Evolutionary conservation across 2,888 invertebrate genomes (phyloP).

Genomic region (Chromoteleia sp.): DNA sequence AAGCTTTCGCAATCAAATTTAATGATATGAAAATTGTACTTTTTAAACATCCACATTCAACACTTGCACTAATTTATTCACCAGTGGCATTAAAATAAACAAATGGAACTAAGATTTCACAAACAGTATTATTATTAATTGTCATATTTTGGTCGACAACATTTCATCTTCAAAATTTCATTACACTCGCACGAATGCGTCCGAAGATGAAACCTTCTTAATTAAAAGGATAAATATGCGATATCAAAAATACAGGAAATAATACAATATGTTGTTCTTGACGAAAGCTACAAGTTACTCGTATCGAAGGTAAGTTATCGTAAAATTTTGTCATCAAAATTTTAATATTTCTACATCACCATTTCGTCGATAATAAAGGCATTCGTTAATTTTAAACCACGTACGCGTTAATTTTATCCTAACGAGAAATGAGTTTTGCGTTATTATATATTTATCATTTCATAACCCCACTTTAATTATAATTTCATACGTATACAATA

Average conservation of each 20-base stretch:
- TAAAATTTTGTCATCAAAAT: conserved; percentile 24
- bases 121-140: background rate
- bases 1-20: conserved; percentile 3
- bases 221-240: conserved; percentile 6
- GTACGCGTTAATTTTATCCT: too few relatives aligned
- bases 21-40: conserved; percentile 11
- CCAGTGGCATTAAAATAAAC: conserved; percentile 1
- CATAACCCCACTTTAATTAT: too few relatives aligned
- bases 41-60: background rate
- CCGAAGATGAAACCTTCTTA: background rate
- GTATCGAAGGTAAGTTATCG: conserved; percentile 24
- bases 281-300: conserved; percentile 11
- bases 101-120: conserved; percentile 1
- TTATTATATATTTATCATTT: too few relatives aligned
- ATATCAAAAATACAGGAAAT: conserved; percentile 21
- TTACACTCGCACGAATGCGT: background rate
- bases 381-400: conserved; percentile 22
- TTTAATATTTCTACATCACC: conserved; percentile 28
- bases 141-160: background rate
- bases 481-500: too few relatives aligned
- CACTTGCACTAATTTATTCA: conserved; percentile 22
- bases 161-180: too few relatives aligned
- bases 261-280: conserved; percentile 5
- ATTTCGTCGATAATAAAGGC: conserved; percentile 11
- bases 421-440: too few relatives aligned